Conservation (phyloP, 2,113 vertebrate genomes). For the Heliornis fulica region DNA sequence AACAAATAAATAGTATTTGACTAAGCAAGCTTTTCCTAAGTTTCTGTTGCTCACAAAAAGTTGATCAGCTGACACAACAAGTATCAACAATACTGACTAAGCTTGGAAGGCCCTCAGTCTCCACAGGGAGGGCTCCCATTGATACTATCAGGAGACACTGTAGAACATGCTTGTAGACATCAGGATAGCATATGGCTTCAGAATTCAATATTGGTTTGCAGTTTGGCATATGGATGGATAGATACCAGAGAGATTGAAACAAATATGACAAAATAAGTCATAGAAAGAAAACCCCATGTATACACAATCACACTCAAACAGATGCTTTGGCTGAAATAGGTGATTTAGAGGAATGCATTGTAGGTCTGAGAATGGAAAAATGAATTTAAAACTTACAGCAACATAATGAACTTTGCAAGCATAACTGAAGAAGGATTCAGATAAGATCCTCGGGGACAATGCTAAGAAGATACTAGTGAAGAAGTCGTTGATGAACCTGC, state of each 20-base stretch:
- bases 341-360: slow-evolving; percentile 59
- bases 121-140: neutral
- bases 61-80: neutral
- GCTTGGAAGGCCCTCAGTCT: neutral
- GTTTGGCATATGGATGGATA: slow-evolving; percentile 32
- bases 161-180: slow-evolving; percentile 20
- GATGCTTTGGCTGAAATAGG: slow-evolving; percentile 73
- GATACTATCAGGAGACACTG: neutral
- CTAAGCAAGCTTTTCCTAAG: neutral
- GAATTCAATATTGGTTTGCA: slow-evolving; percentile 46
- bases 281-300: neutral
- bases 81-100: neutral
- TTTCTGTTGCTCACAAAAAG: neutral
- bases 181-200: slow-evolving; percentile 34
- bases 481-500: neutral
- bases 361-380: slow-evolving; percentile 45
- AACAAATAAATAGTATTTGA: neutral
- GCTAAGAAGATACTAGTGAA: neutral
- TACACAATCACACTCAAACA: slow-evolving; percentile 57
- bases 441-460: slow-evolving; percentile 41
- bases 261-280: slow-evolving; percentile 28
- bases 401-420: slow-evolving; percentile 30
- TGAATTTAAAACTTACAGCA: slow-evolving; percentile 41
- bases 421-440: slow-evolving; percentile 42
- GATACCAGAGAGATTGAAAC: slow-evolving; percentile 35